These are phyloP conservation scores for Hippocampus mohnikei DNA, from an alignment of 2,113 vertebrate genomes.

Conservation along the genomic window DNA sequence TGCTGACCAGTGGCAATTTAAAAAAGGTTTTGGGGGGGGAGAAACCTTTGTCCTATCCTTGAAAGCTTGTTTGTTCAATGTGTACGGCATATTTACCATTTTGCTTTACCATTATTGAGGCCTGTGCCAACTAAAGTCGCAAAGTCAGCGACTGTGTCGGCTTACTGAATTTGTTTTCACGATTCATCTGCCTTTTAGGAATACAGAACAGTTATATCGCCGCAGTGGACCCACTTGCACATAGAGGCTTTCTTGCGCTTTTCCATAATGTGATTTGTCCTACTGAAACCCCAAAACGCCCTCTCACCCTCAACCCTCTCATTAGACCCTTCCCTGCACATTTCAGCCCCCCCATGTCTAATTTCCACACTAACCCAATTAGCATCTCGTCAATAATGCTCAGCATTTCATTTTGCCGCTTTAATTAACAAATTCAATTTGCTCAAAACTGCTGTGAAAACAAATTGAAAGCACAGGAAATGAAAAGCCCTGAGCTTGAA, in stretches of 20 bases:
- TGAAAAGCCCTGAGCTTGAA: slow-evolving; percentile 82
- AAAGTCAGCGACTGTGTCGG: not conserved
- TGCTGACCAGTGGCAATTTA: no score
- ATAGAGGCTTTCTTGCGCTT: slow-evolving; percentile 69
- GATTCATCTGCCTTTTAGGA: not conserved
- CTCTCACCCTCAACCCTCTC: slow-evolving; percentile 59
- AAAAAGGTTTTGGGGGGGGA: no score
- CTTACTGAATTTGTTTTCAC: not conserved
- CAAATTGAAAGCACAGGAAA: slow-evolving; percentile 97
- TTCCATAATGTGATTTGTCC: slow-evolving; percentile 91
- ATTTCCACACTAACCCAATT: slow-evolving; percentile 95
- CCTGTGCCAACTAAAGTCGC: not conserved
- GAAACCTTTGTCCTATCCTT: not conserved
- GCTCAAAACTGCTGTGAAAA: slow-evolving; percentile 96
- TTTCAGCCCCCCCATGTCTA: slow-evolving; percentile 77
- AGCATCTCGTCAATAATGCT: slow-evolving; percentile 99
- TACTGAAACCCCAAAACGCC: slow-evolving; percentile 85
- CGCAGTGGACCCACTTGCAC: slow-evolving; percentile 72
- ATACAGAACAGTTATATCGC: not conserved
- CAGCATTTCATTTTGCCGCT: slow-evolving; percentile 99
- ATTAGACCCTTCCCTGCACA: slow-evolving; percentile 65
- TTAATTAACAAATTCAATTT: slow-evolving; percentile 99
- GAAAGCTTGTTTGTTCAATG: not conserved
- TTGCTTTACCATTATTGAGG: slow-evolving; percentile 5
- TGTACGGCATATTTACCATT: not conserved